Evolutionary conservation across 2,113 vertebrate genomes (phyloP), one percentile per base, ranked within the genome.

Genomic region (Rhynchopsitta pachyrhyncha): DNA sequence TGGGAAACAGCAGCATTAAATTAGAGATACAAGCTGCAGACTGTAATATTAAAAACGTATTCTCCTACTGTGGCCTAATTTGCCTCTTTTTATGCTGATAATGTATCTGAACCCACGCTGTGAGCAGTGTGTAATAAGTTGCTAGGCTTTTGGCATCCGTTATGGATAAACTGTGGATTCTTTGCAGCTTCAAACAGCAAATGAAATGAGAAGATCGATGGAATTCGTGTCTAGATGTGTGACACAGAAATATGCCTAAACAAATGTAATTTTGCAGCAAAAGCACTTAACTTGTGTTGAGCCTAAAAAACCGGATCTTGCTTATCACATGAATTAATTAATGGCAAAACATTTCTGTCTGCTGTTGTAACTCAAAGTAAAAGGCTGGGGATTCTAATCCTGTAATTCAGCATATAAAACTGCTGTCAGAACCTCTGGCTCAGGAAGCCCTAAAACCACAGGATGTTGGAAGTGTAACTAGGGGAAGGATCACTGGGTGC

Each of bases 31-130:
- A 94, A 89, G 83, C 89, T 79, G 78, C 87, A 94, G 82, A 96
- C 80, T 84, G 50, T 88, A 93, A 84, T 96, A 94, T 96, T 96
- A 97, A 95, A 96, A 96, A 94, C 64, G 74, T 71, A 86, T 97
- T 97, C 80, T 94, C 96, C 96, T 95, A 73, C 95, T 96, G 93
- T 93, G 96, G 93, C 86, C 81, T 97, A 97, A 97, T 97, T 97
- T 97, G 86, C 91, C 49, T 94, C 92, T 95, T 96, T 97, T 95
- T 96, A 92, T 96, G 96, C 88, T 96, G 92, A 94, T 97, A 95
- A 93, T 89, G 57, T 92, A 87, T 95, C 96, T 93, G 93, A 95
- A 91, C 77, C 66, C 96, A 96, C 74, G 79, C 95, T 96, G 93
- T 91, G 95, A 96, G 86, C 96, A 89, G 77, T 66, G 74, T 91